Percentiles rank a stretch among this genome's conserved stretches.
phyloP scores from a whole-genome alignment of 2,797 vertebrate genomes.

The Sebastolobus alascanus region DNA sequence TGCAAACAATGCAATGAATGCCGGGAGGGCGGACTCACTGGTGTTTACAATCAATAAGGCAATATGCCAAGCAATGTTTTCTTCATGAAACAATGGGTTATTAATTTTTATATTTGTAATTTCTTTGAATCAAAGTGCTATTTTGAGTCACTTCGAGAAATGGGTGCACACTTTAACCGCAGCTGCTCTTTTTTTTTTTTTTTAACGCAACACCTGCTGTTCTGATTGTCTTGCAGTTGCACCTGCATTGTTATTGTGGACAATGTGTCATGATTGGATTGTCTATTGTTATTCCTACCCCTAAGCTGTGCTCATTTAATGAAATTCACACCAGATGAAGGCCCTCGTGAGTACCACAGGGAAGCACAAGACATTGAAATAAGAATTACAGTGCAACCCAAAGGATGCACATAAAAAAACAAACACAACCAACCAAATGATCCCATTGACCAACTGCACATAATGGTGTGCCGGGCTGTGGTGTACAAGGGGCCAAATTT shows the following conservation, averaged over 20 bases:
- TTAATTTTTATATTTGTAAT: neutral
- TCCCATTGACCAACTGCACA: constrained; percentile 11
- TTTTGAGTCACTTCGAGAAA: neutral
- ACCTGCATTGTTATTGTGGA: constrained; percentile 12
- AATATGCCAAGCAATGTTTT: constrained; percentile 14
- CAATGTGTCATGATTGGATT: neutral
- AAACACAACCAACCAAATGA: constrained; percentile 16
- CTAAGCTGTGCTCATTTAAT: constrained; percentile 11
- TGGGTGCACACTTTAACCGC: neutral
- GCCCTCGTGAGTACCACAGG: neutral
- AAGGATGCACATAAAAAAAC: constrained; percentile 3
- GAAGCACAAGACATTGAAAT: constrained; percentile 7
- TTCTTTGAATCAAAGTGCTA: constrained; percentile 6
- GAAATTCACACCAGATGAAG: constrained; percentile 9
- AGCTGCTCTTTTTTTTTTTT: constrained; percentile 14
- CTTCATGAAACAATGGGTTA: neutral
- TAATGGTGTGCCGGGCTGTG: neutral
- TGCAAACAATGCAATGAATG: constrained; percentile 23
- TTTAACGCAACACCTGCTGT: constrained; percentile 4
- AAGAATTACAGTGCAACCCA: neutral
- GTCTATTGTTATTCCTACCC: neutral
- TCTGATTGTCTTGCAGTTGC: constrained; percentile 19
- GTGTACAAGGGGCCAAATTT: constrained; percentile 12
- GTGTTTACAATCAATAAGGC: constrained; percentile 24
- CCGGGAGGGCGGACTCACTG: constrained; percentile 2